Conservation (phyloP, 2,888 invertebrate species). For the Acleris emargana region DNA sequence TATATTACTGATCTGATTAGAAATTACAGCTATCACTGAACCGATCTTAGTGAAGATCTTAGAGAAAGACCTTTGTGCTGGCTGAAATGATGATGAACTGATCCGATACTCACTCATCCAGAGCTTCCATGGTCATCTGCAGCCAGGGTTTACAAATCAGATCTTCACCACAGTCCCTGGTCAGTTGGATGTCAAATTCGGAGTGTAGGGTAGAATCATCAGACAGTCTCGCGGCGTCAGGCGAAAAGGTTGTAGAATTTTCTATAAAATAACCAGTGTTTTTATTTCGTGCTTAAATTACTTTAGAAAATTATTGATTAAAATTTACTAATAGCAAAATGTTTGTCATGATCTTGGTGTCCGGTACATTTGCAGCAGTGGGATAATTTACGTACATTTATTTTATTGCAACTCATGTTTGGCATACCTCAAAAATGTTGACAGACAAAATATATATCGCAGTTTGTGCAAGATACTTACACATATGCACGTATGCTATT, state of each 20-base stretch:
- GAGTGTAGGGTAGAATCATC: slow-evolving; percentile 60
- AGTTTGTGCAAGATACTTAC: no score
- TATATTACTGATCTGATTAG: no score
- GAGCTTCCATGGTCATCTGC: slow-evolving; percentile 58
- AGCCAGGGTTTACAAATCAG: slow-evolving; percentile 79
- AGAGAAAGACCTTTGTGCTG: no score
- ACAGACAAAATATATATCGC: no score
- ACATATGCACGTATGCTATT: no score
- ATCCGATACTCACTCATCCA: slow-evolving; percentile 56
- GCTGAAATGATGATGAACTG: no score
- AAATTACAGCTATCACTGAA: background rate
- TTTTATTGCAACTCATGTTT: background rate
- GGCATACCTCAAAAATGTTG: no score
- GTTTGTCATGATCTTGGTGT: no score
- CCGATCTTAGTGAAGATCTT: no score
- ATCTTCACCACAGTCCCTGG: slow-evolving; percentile 81
- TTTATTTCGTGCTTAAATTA: background rate
- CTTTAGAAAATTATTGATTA: background rate
- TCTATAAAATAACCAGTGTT: slow-evolving; percentile 45
- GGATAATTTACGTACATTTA: background rate
- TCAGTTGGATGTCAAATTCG: slow-evolving; percentile 65
- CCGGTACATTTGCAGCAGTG: no score
- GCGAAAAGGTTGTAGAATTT: slow-evolving; percentile 47
- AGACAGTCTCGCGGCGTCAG: slow-evolving; percentile 57
- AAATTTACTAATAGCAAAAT: no score